Evolutionary conservation across 2,113 vertebrate species (phyloP), one percentile per base, ranked within the genome.

Genomic region (Sisor rabdophorus): DNA sequence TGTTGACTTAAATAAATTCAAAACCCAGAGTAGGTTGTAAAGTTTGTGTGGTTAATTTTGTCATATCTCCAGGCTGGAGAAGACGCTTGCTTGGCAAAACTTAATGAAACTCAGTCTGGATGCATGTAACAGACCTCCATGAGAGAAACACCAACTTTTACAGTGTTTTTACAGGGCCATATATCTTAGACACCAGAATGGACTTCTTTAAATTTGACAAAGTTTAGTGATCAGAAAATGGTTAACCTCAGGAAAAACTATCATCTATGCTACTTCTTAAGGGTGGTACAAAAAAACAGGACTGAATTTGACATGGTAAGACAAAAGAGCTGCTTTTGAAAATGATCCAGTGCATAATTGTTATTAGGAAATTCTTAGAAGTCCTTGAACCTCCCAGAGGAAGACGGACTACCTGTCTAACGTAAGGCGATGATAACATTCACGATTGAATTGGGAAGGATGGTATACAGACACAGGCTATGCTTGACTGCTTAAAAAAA

Each of bases 31-130:
- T 26, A 78, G 28, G n/a, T 79, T 26, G 40, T 52, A 28, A 69
- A 69, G 15, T 50, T 78, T 44, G 52, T 75, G 73, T 61, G 61
- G 80, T 82, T 71, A 20, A 53, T 59, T 20, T 11, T 55, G 55
- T 74, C 75, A 74, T 26, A 65, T 36, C 59, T 78, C 48, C 72
- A 59, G 44, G 73, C 44, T 76, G 54, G 44, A 79, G 40, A 79
- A 76, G 78, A 11, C 60, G 67, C 75, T 77, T 36, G 20, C 6
- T 70, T 74, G 69, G 55, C 76, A 70, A 71, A 28, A 61, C 64
- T 48, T 64, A 81, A 81, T 70, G 75, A 81, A 70, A 26, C 75
- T 77, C 70, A 63, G 55, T 78, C 56, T 76, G 48, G 71, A 76
- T 73, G 44, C 61, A 73, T 61, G 73, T 55, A 79, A 40, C 69